Conservation (phyloP, 2,888 invertebrate species). For the Arrhopalites spinosus region DNA sequence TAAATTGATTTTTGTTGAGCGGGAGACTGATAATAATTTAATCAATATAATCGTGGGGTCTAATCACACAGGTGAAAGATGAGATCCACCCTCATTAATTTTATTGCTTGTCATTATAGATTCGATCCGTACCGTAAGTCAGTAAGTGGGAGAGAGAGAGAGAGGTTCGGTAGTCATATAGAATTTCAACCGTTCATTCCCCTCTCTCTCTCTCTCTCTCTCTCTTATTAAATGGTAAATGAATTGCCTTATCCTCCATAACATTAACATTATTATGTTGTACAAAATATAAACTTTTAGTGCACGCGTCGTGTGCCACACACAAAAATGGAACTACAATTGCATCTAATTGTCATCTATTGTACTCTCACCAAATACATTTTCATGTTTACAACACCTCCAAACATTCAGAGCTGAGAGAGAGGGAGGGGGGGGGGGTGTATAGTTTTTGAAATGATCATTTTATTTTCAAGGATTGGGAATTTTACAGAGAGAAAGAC, state of each 20-base stretch:
- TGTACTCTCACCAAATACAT: conserved; percentile 24
- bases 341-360: conserved; percentile 33
- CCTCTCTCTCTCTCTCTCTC: neutral
- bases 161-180: neutral
- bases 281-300: neutral
- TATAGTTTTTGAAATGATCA: neutral
- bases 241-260: conserved; percentile 9
- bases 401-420: neutral
- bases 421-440: no score
- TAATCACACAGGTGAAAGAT: conserved; percentile 31
- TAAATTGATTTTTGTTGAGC: conserved; percentile 8
- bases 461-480: neutral
- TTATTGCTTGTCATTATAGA: conserved; percentile 22
- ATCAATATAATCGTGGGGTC: conserved; percentile 4
- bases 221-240: conserved; percentile 9
- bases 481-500: no score
- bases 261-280: neutral
- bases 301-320: neutral
- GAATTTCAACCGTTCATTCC: neutral
- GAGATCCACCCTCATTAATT: conserved; percentile 22
- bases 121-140: conserved; percentile 3
- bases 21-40: neutral
- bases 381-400: conserved; percentile 4
- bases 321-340: conserved; percentile 7
- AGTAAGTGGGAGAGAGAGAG: neutral